Base-by-base conservation (phyloP, 2,797 vertebrate genomes). In the Pterois miles region DNA sequence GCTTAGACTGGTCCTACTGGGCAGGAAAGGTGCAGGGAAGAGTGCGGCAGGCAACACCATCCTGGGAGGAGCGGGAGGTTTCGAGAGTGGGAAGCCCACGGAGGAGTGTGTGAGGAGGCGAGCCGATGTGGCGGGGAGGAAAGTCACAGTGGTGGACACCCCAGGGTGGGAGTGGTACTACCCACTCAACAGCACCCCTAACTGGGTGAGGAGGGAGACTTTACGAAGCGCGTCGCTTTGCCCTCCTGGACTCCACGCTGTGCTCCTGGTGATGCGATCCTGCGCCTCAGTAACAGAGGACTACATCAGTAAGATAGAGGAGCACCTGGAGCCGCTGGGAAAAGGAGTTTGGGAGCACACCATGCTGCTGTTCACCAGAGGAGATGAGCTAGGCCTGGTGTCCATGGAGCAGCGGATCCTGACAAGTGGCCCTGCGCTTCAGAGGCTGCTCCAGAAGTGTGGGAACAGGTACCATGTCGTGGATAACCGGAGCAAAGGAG, bases 111-210 rank as follows among this genome's bases (percentile, higher is more conserved):
- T 93, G 66, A 94, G 91, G 71, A 85, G 89, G 50, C 77, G 82
- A 13, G 92, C 80, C 0, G 92, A 94, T 3, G 91, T 93, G 9
- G 77, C 8, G 0, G 89, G 91, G 14, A 84, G 88, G 46, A 93
- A 88, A 12, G 83, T 95, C 18, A 93, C 86, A 0, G 93, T 95
- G 38, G 94, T 96, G 80, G 94, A 96, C 89, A 95, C 95, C 6
- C 95, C 95, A 0, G 95, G 95, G 3, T 95, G 95, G 95, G 95
- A 95, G 74, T 95, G 95, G 95, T 95, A 95, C 89, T 95, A 95
- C 86, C 91, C 95, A 0, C 91, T 92, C 33, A 95, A 95, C 80
- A 91, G 92, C 70, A 95, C 94, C 14, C 92, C 95, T 0, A 89
- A 88, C 38, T 95, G 95, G 95, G 95, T 95, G 56, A 93, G 81